These are phyloP conservation scores for Hassar affinis DNA, from an alignment of 2,113 vertebrate species.

Conservation along the genomic window DNA sequence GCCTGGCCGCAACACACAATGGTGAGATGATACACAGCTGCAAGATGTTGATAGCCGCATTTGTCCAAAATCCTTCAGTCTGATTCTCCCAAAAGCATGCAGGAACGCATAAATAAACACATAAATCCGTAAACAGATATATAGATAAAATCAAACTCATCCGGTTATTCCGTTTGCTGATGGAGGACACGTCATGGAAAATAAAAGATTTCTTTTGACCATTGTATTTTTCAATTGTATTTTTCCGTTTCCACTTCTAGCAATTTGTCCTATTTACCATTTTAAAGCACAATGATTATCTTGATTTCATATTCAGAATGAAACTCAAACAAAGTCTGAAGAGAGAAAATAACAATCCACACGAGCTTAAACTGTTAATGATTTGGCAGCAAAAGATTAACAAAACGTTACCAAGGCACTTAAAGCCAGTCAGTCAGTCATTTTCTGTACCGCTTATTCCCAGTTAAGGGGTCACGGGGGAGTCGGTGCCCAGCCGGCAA, in stretches of 20 bases:
- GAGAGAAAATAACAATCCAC: neutral
- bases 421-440: neutral
- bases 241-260: neutral
- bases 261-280: neutral
- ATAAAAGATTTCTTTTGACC: neutral
- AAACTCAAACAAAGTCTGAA: neutral
- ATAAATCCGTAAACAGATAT: neutral
- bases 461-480: too few species aligned
- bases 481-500: too few species aligned
- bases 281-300: neutral
- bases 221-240: neutral
- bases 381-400: neutral
- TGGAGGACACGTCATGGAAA: neutral
- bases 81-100: neutral
- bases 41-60: slow-evolving; percentile 10
- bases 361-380: neutral
- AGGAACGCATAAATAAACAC: neutral
- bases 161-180: too few species aligned
- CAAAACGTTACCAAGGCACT: neutral
- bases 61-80: slow-evolving; percentile 11
- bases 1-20: neutral
- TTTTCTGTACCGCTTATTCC: too few species aligned
- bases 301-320: neutral
- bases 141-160: too few species aligned
- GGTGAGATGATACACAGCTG: slow-evolving; percentile 30